phyloP scores from a whole-genome alignment of 2,113 vertebrate genomes.

The Plotosus lineatus region DNA sequence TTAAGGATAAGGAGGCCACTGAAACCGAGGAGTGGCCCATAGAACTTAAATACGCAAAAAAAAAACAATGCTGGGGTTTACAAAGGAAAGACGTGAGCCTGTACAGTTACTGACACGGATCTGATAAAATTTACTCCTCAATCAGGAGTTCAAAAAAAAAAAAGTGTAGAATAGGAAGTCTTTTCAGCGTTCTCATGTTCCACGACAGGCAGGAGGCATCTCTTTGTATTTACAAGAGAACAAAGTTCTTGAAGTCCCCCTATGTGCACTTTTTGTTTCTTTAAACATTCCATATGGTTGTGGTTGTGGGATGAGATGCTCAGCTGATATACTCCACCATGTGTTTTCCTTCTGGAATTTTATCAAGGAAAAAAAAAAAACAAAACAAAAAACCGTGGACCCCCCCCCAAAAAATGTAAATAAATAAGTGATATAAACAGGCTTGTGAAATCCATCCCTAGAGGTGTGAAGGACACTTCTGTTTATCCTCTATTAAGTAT shows the following conservation, averaged over 20 bases:
- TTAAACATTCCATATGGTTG: background rate
- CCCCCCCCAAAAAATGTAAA: too few relatives aligned
- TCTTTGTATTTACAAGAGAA: background rate
- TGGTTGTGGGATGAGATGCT: background rate
- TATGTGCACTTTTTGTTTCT: background rate
- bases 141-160: background rate
- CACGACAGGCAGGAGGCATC: background rate
- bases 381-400: background rate
- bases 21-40: constrained; percentile 62
- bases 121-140: background rate
- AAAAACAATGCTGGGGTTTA: background rate
- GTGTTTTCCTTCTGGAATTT: background rate
- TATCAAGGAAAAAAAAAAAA: background rate
- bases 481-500: background rate
- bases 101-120: background rate
- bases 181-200: background rate
- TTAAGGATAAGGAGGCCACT: constrained; percentile 75
- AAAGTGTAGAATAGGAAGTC: background rate
- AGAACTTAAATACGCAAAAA: constrained; percentile 68
- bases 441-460: background rate
- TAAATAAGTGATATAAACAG: background rate
- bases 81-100: background rate
- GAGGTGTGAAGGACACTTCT: background rate
- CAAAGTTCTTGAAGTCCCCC: background rate
- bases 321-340: background rate